Percentiles rank a stretch among this genome's conserved stretches.
Conservation (phyloP, 2,888 invertebrate species). For the Melipona bicolor region DNA sequence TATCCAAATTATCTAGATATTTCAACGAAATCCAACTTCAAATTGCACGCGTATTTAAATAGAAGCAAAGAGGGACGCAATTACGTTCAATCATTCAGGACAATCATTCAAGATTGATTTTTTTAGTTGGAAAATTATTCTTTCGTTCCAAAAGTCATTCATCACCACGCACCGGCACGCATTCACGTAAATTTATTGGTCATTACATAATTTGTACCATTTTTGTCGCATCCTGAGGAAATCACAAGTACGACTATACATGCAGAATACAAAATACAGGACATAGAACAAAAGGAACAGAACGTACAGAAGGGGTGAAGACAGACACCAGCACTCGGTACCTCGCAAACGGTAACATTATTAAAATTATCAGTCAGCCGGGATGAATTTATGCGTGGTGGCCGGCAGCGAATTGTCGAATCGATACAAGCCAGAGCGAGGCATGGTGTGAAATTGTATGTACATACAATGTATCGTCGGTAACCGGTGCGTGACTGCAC, state of each 20-base stretch:
- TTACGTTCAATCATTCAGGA: not conserved
- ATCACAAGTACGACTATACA: not conserved
- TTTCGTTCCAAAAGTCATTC: not conserved
- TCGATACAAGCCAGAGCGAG: slow-evolving; percentile 13
- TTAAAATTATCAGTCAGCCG: slow-evolving; percentile 70
- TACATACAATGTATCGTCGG: slow-evolving; percentile 22
- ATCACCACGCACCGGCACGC: no score
- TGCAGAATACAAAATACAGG: not conserved
- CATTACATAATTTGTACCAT: not conserved
- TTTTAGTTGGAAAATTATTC: not conserved
- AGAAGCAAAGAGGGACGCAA: not conserved
- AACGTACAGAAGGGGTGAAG: not conserved
- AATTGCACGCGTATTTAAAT: not conserved
- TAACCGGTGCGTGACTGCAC: slow-evolving; percentile 19
- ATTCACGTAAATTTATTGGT: not conserved
- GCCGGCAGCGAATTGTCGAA: slow-evolving; percentile 40
- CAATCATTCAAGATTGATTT: not conserved
- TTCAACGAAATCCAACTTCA: not conserved
- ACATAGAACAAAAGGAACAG: not conserved
- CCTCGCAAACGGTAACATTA: slow-evolving; percentile 71
- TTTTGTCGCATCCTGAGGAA: not conserved
- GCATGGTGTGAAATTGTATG: slow-evolving; percentile 23
- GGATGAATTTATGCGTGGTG: slow-evolving; percentile 65
- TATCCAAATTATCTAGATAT: not conserved
- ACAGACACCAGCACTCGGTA: slow-evolving; percentile 55